These are phyloP conservation scores for Stegodyphus dumicola DNA, from an alignment of 1,140 invertebrate genomes.

Conservation along the genomic window DNA sequence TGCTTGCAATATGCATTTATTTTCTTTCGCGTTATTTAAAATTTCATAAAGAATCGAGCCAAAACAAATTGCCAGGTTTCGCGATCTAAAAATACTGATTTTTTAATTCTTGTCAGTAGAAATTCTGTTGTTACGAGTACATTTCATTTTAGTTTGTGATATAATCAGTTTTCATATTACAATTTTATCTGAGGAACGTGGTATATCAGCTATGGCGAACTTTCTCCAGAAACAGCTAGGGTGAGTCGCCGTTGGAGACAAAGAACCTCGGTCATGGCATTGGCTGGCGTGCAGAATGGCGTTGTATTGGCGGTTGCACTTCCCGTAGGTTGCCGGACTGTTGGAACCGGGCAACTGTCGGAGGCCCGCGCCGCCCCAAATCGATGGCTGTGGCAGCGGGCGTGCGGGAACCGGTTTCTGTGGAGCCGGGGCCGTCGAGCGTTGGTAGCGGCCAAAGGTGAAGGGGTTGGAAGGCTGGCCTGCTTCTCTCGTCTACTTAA, in stretches of 20 bases:
- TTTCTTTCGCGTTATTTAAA: too few relatives aligned
- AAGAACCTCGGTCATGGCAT: slow-evolving; percentile 3
- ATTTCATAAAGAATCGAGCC: too few relatives aligned
- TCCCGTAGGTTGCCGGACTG: slow-evolving; percentile 50
- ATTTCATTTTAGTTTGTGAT: too few relatives aligned
- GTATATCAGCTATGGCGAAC: too few relatives aligned
- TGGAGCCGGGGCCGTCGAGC: slow-evolving; percentile 19
- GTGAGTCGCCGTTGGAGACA: background rate
- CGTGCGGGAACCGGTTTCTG: slow-evolving; percentile 45
- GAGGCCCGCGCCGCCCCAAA: slow-evolving; percentile 39
- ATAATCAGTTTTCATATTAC: too few relatives aligned
- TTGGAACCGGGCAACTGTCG: slow-evolving; percentile 34
- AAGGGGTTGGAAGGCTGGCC: slow-evolving; percentile 5
- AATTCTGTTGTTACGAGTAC: too few relatives aligned
- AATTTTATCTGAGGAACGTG: too few relatives aligned
- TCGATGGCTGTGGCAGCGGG: slow-evolving; percentile 27
- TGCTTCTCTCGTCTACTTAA: background rate
- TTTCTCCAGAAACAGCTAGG: background rate
- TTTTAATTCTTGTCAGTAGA: too few relatives aligned
- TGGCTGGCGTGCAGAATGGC: slow-evolving; percentile 1
- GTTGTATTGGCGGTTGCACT: slow-evolving; percentile 9
- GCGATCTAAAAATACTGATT: too few relatives aligned
- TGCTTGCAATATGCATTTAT: too few relatives aligned
- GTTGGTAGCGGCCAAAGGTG: slow-evolving; percentile 13
- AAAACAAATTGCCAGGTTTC: too few relatives aligned